These are phyloP conservation scores for Vandiemenella viatica DNA, from an alignment of 2,888 invertebrate species.

Conservation along the genomic window DNA sequence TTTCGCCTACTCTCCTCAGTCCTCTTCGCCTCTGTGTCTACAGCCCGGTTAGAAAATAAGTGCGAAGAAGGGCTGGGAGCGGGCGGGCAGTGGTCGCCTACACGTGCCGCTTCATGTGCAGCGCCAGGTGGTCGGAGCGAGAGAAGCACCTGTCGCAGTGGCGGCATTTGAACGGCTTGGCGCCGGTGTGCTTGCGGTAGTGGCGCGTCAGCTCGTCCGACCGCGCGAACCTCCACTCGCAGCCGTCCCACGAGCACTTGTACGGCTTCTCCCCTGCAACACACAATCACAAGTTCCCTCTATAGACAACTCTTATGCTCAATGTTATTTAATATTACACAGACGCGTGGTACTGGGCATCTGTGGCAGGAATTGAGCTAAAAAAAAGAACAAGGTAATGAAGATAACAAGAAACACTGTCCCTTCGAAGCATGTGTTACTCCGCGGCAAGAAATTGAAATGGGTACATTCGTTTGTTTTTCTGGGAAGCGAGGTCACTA, in stretches of 20 bases:
- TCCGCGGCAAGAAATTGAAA: no score
- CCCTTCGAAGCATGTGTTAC: no score
- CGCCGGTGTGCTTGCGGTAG: conserved; percentile 93
- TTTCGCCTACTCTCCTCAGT: neutral
- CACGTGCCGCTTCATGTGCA: conserved; percentile 87
- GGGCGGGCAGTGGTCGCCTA: neutral
- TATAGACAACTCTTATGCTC: no score
- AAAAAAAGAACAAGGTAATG: no score
- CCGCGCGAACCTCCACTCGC: conserved; percentile 93
- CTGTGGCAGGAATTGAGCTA: no score
- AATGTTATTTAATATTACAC: no score
- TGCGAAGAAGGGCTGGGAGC: conserved; percentile 2
- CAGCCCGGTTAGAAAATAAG: no score
- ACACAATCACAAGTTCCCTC: conserved; percentile 17
- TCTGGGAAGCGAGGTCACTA: no score
- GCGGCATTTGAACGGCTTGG: conserved; percentile 92
- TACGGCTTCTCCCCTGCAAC: conserved; percentile 92
- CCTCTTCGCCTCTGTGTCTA: no score
- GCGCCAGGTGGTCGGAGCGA: conserved; percentile 87
- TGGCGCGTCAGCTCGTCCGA: conserved; percentile 92
- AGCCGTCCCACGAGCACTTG: conserved; percentile 94
- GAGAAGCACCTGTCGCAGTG: conserved; percentile 94
- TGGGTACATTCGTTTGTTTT: no score
- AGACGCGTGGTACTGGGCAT: no score
- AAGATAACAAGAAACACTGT: no score